Base-by-base conservation (phyloP, 2,113 vertebrate genomes). In the Dasyprocta punctata region DNA sequence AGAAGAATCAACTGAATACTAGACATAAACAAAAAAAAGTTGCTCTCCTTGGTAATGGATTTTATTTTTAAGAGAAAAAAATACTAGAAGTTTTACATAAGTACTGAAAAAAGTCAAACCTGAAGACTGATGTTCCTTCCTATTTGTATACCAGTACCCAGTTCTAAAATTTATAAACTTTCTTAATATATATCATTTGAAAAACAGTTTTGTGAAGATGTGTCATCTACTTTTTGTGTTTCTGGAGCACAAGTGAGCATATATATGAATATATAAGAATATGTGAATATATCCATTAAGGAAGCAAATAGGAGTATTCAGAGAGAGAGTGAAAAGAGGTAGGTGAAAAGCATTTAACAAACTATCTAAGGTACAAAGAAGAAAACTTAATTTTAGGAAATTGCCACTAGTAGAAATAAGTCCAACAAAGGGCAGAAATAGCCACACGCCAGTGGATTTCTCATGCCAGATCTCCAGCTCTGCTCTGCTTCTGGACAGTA, bases 11-110 rank as follows among this genome's bases (percentile, higher is more conserved):
- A 12, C 58, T 63, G n/a, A 84, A n/a, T 87, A 52, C 44, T 63
- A 77, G 58, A 85, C 60, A 61, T 44, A 44, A 22, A 11, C 16
- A 36, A 94, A 94, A 54, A 54, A 87, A 71, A 95, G 10, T 58
- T 63, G n/a, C 65, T 92, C 86, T 82, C 89, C 38, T 71, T 63
- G 19, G 58, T 58, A 24, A 9, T 41, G 19, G 61, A 56, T 94
- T 97, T 93, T 88, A 75, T 88, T 94, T 96, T 94, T 77, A 77
- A 47, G 54, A 88, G 26, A 67, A 36, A 38, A 83, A 97, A 92
- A 60, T 77, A 80, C 78, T 91, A 60, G 58, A 71, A 94, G 69
- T 41, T 87, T 92, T 33, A 83, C n/a, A 6, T 89, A 86, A 75
- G 61, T 92, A 11, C 81, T 84, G 3, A 56, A 69, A 69, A 92